A percentile compares a stretch with the other conserved stretches of the same genome.
These are phyloP conservation scores for Melospiza georgiana DNA, from an alignment of 2,113 vertebrate genomes.

Conservation along the genomic window DNA sequence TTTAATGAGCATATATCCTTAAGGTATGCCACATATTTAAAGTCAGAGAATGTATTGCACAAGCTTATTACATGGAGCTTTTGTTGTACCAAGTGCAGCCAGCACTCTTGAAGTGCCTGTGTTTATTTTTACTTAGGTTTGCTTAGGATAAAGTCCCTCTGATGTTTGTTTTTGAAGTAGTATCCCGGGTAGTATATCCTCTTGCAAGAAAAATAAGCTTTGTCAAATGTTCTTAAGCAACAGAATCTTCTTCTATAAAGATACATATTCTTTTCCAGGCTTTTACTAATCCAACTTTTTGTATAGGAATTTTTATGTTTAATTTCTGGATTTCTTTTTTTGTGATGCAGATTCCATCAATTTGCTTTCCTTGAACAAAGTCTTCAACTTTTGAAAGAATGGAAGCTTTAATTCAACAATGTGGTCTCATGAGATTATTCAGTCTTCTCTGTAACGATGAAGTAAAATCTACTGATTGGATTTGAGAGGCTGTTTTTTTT, in stretches of 20 bases:
- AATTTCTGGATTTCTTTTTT: not conserved
- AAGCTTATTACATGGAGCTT: not conserved
- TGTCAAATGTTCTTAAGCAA: not conserved
- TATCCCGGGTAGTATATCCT: not conserved
- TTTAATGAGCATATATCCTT: conserved; percentile 42
- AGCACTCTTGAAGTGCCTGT: not conserved
- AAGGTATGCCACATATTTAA: not conserved
- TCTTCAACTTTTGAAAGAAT: not conserved
- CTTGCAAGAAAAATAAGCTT: not conserved
- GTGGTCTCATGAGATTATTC: not conserved
- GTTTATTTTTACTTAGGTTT: not conserved
- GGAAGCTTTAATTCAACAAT: not conserved
- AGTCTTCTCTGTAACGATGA: not conserved
- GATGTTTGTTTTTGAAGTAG: not conserved
- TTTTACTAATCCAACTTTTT: not conserved
- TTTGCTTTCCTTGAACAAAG: not conserved
- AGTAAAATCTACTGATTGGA: not conserved
- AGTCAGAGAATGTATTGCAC: not conserved
- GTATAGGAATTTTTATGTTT: not conserved
- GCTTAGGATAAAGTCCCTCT: not conserved
- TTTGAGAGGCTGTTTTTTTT: not conserved
- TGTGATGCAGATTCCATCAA: not conserved
- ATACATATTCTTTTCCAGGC: not conserved
- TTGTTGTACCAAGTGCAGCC: not conserved
- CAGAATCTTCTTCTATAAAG: not conserved